Evolutionary conservation across 2,888 invertebrate species (phyloP).

Genomic region (Lepidonotus clava): DNA sequence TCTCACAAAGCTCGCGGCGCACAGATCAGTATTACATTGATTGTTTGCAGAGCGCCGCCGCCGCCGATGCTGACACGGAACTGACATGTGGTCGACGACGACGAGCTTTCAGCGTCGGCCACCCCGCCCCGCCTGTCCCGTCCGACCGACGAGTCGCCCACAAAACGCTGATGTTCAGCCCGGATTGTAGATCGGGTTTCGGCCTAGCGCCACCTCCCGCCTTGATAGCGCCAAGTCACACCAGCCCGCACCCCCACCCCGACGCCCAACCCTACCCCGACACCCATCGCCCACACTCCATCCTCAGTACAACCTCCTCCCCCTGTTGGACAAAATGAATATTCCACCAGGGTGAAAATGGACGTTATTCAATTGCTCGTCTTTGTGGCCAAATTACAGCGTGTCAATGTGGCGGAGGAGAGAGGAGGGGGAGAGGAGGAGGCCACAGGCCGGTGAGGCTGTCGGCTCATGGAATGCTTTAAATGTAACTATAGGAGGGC

Average conservation of each 20-base stretch:
- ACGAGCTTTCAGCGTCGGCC: not conserved
- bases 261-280: not conserved
- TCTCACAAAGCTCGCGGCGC: not conserved
- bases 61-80: not conserved
- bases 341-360: constrained; percentile 28
- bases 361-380: constrained; percentile 29
- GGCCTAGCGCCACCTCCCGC: not conserved
- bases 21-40: constrained; percentile 9
- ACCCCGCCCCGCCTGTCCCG: not conserved
- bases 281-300: not conserved
- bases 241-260: not conserved
- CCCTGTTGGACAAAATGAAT: constrained; percentile 28
- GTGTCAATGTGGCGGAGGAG: not conserved
- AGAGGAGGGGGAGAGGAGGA: not conserved
- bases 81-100: constrained; percentile 16
- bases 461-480: too few species aligned
- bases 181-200: not conserved
- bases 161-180: constrained; percentile 12
- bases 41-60: constrained; percentile 15
- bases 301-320: not conserved
- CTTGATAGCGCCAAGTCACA: not conserved
- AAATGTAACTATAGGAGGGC: too few species aligned
- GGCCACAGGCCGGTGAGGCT: not conserved
- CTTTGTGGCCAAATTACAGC: constrained; percentile 5
- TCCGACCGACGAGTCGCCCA: not conserved